These are phyloP conservation scores for Sesia apiformis DNA, from an alignment of 2,888 invertebrate species.

Conservation along the genomic window DNA sequence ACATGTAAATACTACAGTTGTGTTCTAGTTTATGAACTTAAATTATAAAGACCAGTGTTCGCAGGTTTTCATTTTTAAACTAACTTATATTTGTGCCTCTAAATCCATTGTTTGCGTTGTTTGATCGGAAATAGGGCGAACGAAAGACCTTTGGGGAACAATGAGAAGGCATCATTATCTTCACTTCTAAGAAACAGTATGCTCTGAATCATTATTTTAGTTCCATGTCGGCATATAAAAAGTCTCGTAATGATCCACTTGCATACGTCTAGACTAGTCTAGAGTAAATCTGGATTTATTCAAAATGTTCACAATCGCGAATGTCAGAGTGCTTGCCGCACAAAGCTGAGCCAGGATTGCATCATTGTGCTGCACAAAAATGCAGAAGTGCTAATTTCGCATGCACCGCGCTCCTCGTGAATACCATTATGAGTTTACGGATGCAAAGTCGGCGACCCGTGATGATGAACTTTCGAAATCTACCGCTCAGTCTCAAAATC, in stretches of 20 bases:
- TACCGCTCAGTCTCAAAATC: background rate
- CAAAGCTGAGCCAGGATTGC: conserved; percentile 58
- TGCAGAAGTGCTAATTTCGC: conserved; percentile 58
- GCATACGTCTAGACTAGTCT: conserved; percentile 26
- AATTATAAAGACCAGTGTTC: too few species aligned
- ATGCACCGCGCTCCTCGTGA: conserved; percentile 45
- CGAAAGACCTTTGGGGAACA: background rate
- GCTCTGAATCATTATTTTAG: background rate
- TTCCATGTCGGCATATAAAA: background rate
- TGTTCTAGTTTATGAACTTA: too few species aligned
- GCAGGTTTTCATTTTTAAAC: too few species aligned
- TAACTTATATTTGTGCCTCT: too few species aligned
- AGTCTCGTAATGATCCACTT: conserved; percentile 41
- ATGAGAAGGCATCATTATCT: background rate
- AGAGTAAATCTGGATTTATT: conserved; percentile 48
- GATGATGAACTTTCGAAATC: background rate
- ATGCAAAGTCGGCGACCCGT: conserved; percentile 11
- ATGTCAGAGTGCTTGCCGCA: conserved; percentile 39
- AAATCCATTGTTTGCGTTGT: background rate
- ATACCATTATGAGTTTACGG: conserved; percentile 45
- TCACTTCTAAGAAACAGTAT: background rate
- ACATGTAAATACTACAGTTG: too few species aligned
- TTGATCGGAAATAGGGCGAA: background rate
- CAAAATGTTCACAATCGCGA: conserved; percentile 53
- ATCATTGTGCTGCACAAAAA: conserved; percentile 65